Evolutionary conservation across 92 coral and sea anemone species (phyloP).

Genomic region (Umimayanthus chanpuru): DNA sequence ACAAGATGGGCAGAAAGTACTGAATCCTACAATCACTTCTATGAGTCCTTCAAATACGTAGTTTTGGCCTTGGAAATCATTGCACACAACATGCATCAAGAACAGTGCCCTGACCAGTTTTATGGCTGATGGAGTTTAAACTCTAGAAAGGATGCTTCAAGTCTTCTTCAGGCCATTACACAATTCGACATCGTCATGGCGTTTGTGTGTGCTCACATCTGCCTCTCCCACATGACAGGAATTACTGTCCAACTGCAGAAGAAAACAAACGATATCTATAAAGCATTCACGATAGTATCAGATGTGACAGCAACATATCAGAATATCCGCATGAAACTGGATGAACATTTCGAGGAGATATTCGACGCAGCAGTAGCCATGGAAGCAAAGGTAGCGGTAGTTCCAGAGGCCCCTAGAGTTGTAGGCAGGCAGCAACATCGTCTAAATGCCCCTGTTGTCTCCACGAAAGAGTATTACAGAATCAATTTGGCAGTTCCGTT

Average conservation of each 20-base stretch:
- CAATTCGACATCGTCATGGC: slow-evolving; percentile 36
- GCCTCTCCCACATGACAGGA: neutral
- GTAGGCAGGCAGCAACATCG: slow-evolving; percentile 44
- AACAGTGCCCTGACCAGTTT: slow-evolving; percentile 60
- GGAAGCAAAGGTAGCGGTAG: slow-evolving; percentile 46
- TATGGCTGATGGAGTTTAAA: slow-evolving; percentile 50
- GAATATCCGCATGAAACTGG: slow-evolving; percentile 17
- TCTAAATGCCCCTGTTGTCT: slow-evolving; percentile 46
- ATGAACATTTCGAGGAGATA: slow-evolving; percentile 38
- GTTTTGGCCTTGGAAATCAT: slow-evolving; percentile 58
- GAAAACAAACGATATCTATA: slow-evolving; percentile 53
- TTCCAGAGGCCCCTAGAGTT: slow-evolving; percentile 8
- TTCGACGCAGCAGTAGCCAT: slow-evolving; percentile 40
- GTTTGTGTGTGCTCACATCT: slow-evolving; percentile 8
- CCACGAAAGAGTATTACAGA: slow-evolving; percentile 13
- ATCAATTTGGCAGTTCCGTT: slow-evolving; percentile 40
- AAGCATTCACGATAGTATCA: slow-evolving; percentile 46
- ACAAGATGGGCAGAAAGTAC: slow-evolving; percentile 40
- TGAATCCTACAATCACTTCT: slow-evolving; percentile 51
- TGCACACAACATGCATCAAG: slow-evolving; percentile 57
- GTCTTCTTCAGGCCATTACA: slow-evolving; percentile 44
- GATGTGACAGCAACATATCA: slow-evolving; percentile 43
- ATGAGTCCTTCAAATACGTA: slow-evolving; percentile 41
- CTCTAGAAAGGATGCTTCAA: slow-evolving; percentile 46
- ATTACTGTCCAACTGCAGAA: slow-evolving; percentile 55